A percentile compares a stretch with the other conserved stretches of the same genome.
These are phyloP conservation scores for Bombus soroeensis DNA, from an alignment of 1,140 invertebrate species.

Conservation along the genomic window DNA sequence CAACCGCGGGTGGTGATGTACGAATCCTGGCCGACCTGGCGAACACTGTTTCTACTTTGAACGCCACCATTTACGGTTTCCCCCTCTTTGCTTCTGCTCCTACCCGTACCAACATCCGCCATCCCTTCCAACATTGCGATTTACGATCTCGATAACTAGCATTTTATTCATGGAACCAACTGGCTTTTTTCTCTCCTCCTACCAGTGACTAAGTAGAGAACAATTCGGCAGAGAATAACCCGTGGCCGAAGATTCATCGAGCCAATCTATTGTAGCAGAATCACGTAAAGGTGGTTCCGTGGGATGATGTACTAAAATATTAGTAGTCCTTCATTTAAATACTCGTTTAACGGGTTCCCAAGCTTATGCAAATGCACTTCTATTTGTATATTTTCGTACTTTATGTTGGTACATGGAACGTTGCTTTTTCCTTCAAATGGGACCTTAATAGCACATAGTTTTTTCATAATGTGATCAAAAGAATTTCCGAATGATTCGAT, in stretches of 20 bases:
- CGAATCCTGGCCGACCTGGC: conserved; percentile 48
- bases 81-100: not conserved
- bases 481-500: no score
- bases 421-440: no score
- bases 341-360: no score
- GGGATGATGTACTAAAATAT: not conserved
- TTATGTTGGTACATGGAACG: no score
- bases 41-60: conserved; percentile 49
- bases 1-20: conserved; percentile 50
- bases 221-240: not conserved
- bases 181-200: not conserved
- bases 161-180: conserved; percentile 63
- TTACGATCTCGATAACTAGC: conserved; percentile 65
- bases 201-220: conserved; percentile 27
- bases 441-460: no score
- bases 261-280: not conserved
- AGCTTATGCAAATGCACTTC: no score
- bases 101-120: not conserved
- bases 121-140: conserved; percentile 28
- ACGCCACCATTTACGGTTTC: conserved; percentile 10
- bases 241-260: not conserved
- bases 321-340: no score
- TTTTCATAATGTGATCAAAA: no score
- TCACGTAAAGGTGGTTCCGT: not conserved
- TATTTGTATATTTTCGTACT: no score